Conservation (phyloP, 2,797 vertebrate genomes). For the Bradypus variegatus region DNA sequence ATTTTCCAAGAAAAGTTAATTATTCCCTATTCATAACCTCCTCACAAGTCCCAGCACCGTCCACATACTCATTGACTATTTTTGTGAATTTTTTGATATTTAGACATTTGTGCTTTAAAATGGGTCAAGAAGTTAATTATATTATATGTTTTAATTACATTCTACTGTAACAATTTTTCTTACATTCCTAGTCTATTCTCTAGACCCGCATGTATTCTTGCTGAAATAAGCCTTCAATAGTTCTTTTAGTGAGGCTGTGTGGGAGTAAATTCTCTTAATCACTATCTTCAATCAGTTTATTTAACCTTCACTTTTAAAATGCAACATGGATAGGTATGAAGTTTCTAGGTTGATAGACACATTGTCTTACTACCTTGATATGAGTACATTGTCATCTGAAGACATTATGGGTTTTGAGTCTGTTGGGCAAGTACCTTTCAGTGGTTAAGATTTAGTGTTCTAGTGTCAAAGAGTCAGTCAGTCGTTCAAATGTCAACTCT, state of each 20-base stretch:
- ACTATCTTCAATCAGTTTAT: neutral
- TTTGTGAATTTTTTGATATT: neutral
- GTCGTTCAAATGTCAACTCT: neutral
- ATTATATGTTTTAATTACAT: neutral
- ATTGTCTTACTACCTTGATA: no score
- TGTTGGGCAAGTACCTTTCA: neutral
- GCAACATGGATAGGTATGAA: neutral
- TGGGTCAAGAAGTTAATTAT: neutral
- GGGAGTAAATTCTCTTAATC: neutral
- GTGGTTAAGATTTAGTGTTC: neutral
- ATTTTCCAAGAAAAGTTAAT: neutral
- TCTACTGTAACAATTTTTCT: neutral
- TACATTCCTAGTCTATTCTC: neutral
- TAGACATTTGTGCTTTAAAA: neutral
- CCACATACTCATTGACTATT: neutral
- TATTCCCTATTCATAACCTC: neutral
- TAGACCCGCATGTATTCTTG: neutral
- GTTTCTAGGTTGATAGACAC: no score
- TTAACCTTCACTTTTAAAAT: neutral
- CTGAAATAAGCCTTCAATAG: neutral
- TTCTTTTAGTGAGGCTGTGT: neutral
- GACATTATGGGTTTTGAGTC: neutral
- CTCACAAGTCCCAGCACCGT: neutral
- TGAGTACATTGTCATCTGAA: neutral
- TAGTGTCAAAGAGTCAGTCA: neutral